Base-by-base conservation (phyloP, 2,888 invertebrate species). In the Drosophila siamana region DNA sequence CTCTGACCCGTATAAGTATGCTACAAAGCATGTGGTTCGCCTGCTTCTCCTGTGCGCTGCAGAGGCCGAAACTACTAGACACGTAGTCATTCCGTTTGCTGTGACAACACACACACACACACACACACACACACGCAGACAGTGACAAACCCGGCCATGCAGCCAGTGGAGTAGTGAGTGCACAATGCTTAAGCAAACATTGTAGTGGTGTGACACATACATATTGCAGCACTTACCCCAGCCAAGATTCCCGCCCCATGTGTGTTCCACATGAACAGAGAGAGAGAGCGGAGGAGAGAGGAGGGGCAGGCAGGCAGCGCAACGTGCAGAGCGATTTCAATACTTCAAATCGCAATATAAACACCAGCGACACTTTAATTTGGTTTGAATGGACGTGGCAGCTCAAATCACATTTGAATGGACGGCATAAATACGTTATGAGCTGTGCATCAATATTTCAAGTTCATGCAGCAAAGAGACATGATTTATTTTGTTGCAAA, bases 161-260 rank as follows among this genome's bases (percentile, higher is more conserved):
- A 71, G 66, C 41, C 47, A 57, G 50, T 47, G 52, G 61, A 60
- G 61, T 65, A 57, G 47, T 69, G 69, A 61, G 73, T n/a, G n/a
- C n/a, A n/a, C 51, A 69, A 50, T 73, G 70, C 82, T 84, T 76
- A 69, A 71, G 65, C 79, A 81, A 83, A 82, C 74, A 81, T 85
- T 83, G 79, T 77, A 85, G 74, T 82, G 73, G 79, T 85, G 86
- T 74, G 86, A 85, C 88, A 87, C 66, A 87, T 85, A 85, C 88
- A 83, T 73, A 87, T 81, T 79, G 85, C 86, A 87, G 82, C 82
- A 67, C 86, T 69, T 79, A 68, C 67, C 56, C 64, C 62, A 61
- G 22, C 40, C 26, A 26, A 56, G 55, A 50, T 40, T 22, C 69
- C 28, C 51, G 41, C 59, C 59, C 28, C 33, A 33, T 33, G 11